Base-by-base conservation (phyloP, 2,888 invertebrate species). In the Diaprepes abbreviatus region DNA sequence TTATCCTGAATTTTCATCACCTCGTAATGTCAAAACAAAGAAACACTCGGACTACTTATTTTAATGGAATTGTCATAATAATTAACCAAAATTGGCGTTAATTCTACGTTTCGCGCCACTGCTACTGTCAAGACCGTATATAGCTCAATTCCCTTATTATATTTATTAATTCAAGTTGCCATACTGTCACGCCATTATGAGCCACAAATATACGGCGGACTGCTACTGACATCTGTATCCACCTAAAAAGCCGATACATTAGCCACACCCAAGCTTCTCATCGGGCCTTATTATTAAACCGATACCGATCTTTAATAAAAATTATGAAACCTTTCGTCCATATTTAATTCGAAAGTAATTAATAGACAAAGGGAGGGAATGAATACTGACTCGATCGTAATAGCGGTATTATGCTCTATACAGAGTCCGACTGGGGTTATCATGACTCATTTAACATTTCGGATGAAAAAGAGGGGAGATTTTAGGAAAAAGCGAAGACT, bases 291-390 rank as follows among this genome's bases (percentile, higher is more conserved):
- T 81, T 81, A 83, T 83, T 81, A 82, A 82, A 80, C 78, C 79
- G 83, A 83, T 83, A 83, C 79, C 76, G 73, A 83, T 83, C 83
- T 83, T 81, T 80, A 81, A 81, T 80, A 79, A 81, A 80, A 80
- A 82, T 80, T 80, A 81, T 79, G 79, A 80, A 80, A 79, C 76
- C 74, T 76, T 75, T 74, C 79, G 75, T 78, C 78, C 78, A 80
- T 78, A 79, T 79, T 80, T 79, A 79, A 78, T 78, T 76, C 70
- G 76, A 72, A 76, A 74, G 73, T 76, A 73, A 75, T 75, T 74
- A 74, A 67, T 67, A 60, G 66, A 59, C 33, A 57, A 48, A 57
- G 48, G 43, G 21, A 33, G 65, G 48, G 21, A 40, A 28, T 7
- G 40, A 58, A 36, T 16, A 40, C 24, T 12, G 36, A n/a, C 36